Evolutionary conservation across 2,797 vertebrate genomes (phyloP).

Genomic region (Falco concolor): DNA sequence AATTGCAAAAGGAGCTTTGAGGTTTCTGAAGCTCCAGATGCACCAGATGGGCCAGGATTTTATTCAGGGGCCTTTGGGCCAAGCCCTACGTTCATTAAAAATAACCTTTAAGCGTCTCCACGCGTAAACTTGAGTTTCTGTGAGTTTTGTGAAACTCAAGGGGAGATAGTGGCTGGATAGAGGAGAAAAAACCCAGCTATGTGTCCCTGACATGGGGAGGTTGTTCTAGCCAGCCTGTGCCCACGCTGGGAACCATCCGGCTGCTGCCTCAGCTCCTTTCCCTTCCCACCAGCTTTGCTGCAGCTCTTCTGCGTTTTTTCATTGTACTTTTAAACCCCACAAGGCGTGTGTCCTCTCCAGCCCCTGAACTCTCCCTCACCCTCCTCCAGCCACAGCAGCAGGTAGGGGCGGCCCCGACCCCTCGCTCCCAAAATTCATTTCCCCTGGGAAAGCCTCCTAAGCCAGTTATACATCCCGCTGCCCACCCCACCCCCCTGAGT

Average conservation of each 20-base stretch:
- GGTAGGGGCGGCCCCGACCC: background rate
- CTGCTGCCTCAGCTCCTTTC: rapidly evolving
- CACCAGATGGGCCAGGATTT: background rate
- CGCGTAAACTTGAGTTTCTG: background rate
- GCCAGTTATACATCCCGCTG: background rate
- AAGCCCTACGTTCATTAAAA: rapidly evolving
- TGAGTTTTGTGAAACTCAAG: background rate
- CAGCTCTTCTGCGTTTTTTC: background rate
- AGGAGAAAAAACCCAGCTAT: rapidly evolving
- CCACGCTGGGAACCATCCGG: rapidly evolving
- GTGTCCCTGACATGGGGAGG: rapidly evolving
- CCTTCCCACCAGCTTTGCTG: background rate
- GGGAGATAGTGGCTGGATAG: background rate
- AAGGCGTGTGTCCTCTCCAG: background rate
- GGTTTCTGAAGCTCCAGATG: background rate
- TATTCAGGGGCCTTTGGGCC: background rate
- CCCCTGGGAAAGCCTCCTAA: constrained; percentile 18
- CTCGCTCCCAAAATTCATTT: background rate
- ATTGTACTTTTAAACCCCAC: background rate
- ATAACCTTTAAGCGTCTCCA: background rate
- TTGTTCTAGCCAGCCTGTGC: background rate
- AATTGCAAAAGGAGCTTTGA: background rate
- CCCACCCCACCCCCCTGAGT: background rate
- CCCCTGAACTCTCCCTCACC: background rate
- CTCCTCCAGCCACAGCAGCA: rapidly evolving